These are phyloP conservation scores for Tangara arthus DNA, from an alignment of 2,797 vertebrate genomes.

Conservation along the genomic window DNA sequence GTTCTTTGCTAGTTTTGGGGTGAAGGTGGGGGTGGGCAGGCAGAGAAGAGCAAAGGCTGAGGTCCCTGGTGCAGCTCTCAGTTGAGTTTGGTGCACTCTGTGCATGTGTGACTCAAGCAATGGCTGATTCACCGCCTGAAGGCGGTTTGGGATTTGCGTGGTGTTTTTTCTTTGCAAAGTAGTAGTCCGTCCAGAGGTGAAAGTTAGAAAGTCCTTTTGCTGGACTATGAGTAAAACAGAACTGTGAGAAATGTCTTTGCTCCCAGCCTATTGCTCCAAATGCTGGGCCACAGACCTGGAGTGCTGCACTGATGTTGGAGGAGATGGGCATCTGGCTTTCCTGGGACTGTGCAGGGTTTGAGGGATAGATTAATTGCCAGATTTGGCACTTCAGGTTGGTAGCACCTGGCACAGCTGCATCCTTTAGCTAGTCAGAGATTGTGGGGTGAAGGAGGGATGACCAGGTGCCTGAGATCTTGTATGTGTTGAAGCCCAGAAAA, in stretches of 20 bases:
- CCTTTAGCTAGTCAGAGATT: background rate
- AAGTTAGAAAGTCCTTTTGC: background rate
- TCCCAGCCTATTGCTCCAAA: background rate
- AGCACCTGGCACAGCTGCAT: background rate
- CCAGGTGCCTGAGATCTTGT: background rate
- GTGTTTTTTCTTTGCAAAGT: background rate
- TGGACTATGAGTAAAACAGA: background rate
- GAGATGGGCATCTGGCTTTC: background rate
- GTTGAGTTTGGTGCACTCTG: background rate
- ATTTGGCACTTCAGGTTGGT: background rate
- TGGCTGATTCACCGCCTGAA: background rate
- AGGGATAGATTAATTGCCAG: accelerated
- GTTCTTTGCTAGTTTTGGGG: background rate
- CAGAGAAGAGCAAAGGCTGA: background rate
- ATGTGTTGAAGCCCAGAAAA: background rate
- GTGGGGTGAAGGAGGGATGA: background rate
- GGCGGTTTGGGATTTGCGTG: background rate
- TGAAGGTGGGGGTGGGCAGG: background rate
- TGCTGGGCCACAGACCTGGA: accelerated
- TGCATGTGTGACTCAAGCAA: background rate
- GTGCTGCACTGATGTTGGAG: accelerated
- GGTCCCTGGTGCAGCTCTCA: accelerated
- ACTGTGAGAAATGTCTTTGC: background rate
- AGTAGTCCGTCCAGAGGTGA: background rate
- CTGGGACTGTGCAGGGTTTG: background rate